Evolutionary conservation across 2,888 invertebrate genomes (phyloP), one percentile per base, ranked within the genome.

Genomic region (Drosophila limbata): DNA sequence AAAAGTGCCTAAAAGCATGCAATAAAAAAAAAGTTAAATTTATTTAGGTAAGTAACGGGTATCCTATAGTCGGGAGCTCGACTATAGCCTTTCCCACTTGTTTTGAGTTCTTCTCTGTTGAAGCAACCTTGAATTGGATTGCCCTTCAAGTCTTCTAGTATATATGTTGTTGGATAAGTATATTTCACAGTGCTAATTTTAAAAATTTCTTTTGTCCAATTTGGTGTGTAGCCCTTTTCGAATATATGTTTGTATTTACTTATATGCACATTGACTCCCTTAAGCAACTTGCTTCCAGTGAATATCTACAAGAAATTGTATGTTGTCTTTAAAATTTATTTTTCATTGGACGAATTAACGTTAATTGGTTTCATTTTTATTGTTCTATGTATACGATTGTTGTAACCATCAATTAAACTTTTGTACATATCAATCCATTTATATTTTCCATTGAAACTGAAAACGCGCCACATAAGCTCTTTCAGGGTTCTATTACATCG

Each of bases 401-500:
- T 37, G n/a, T 37, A 37, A 6, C 4, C 37, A 37, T 37, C n/a
- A 37, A 37, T 8, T 37, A n/a, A 6, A 37, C 6, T 37, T 37
- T 37, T 37, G 6, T 37, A n/a, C 37, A n/a, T 37, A 37, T 37
- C n/a, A 37, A n/a, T n/a, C 37, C n/a, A 37, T 37, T 37, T 37
- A 37, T 37, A 37, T 37, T 13, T 37, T n/a, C n/a, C 37, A 37
- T 37, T 37, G 37, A n/a, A 37, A n/a, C n/a, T 37, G 6, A 37
- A 37, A 2, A n/a, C 6, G 5, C n/a, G n/a, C n/a, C 37, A 37
- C 37, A n/a, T 6, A n/a, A 37, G 37, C 1, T 37, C n/a, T n/a
- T 37, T 5, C 8, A 37, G n/a, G 37, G 37, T 37, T 37, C 35
- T 35, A 5, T 35, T 35, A 13, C 13, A 35, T 4, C 35, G 35